Evolutionary conservation across 2,113 vertebrate genomes (phyloP).

Genomic region (Triplophysa siluroides): DNA sequence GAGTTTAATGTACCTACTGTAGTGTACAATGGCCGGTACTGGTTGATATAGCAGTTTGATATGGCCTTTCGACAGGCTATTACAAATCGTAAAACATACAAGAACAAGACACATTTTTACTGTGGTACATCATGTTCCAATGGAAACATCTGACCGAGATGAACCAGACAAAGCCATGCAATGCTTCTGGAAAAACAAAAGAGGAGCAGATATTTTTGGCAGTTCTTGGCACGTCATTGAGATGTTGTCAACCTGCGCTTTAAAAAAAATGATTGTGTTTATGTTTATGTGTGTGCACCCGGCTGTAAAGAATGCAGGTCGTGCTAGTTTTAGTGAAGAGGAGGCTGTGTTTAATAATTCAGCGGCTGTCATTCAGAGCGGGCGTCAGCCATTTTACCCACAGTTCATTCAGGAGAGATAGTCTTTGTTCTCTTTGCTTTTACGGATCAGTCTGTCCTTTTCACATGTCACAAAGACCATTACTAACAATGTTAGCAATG

Average conservation of each 20-base stretch:
- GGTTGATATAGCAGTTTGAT: too few species aligned
- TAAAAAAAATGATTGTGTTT: slow-evolving; percentile 25
- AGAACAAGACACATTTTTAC: not conserved
- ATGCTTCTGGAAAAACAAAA: not conserved
- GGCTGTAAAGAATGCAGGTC: slow-evolving; percentile 1
- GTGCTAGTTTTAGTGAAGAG: slow-evolving; percentile 10
- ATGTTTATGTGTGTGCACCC: not conserved
- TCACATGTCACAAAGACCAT: slow-evolving; percentile 1
- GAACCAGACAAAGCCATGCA: not conserved
- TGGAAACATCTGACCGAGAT: not conserved
- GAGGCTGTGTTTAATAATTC: slow-evolving; percentile 52
- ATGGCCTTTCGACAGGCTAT: not conserved
- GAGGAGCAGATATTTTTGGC: too few species aligned
- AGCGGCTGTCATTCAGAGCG: slow-evolving; percentile 41
- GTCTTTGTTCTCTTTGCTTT: slow-evolving; percentile 46
- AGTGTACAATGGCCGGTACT: not conserved
- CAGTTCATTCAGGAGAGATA: slow-evolving; percentile 35
- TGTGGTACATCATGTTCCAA: not conserved
- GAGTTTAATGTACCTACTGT: not conserved
- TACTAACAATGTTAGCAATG: not conserved
- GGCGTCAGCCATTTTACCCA: slow-evolving; percentile 54
- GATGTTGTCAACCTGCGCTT: not conserved
- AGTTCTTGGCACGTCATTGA: too few species aligned
- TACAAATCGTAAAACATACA: not conserved
- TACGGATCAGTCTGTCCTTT: slow-evolving; percentile 7